phyloP scores from a whole-genome alignment of 2,888 invertebrate species.

The Exocentrus adspersus region DNA sequence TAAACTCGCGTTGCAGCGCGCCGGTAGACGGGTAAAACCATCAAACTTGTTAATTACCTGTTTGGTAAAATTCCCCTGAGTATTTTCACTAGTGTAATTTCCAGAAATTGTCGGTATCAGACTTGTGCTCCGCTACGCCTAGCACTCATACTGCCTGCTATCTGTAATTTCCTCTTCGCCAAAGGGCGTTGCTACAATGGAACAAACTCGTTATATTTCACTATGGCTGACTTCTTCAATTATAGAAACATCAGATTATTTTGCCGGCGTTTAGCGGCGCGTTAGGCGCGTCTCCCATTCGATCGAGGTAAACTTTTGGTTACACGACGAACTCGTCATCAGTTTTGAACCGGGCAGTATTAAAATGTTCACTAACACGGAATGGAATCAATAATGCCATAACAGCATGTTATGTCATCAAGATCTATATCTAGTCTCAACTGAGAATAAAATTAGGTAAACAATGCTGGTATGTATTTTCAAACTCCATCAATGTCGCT shows the following conservation, averaged over 20 bases:
- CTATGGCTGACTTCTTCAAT: slow-evolving; percentile 31
- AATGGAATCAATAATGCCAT: too few relatives aligned
- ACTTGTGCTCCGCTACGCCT: slow-evolving; percentile 47
- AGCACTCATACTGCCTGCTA: slow-evolving; percentile 45
- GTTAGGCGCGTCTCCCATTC: background rate
- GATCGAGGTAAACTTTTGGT: background rate
- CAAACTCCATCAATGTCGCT: too few relatives aligned
- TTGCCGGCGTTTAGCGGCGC: slow-evolving; percentile 1
- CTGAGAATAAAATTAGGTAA: too few relatives aligned
- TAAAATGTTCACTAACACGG: too few relatives aligned
- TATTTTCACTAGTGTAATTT: slow-evolving; percentile 63
- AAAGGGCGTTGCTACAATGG: slow-evolving; percentile 40
- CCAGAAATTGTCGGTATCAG: slow-evolving; percentile 63
- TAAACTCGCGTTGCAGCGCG: slow-evolving; percentile 41
- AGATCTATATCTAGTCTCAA: too few relatives aligned
- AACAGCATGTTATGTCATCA: too few relatives aligned
- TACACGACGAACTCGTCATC: too few relatives aligned
- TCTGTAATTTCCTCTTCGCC: slow-evolving; percentile 59
- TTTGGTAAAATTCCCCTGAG: slow-evolving; percentile 63
- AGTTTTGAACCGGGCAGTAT: too few relatives aligned
- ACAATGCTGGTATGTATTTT: too few relatives aligned
- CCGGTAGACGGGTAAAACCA: slow-evolving; percentile 59
- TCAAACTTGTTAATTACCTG: slow-evolving; percentile 65
- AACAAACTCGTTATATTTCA: slow-evolving; percentile 37
- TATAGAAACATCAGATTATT: slow-evolving; percentile 31